phyloP scores from a whole-genome alignment of 92 coral and sea anemone genomes.

The Bergia puertoricense region DNA sequence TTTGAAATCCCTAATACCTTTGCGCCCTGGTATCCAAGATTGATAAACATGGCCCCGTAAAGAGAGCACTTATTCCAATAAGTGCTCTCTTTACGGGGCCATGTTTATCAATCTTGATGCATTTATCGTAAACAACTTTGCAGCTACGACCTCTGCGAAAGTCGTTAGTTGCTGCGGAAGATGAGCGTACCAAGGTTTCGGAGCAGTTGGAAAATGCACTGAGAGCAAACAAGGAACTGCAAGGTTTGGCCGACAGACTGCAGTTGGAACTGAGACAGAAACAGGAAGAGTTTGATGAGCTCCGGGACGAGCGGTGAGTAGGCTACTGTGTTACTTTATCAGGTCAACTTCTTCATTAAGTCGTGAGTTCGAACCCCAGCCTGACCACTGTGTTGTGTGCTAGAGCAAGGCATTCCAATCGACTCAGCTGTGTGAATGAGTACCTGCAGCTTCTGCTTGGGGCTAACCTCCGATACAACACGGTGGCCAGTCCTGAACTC shows the following conservation, averaged over 20 bases:
- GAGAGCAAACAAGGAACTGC: slow-evolving; percentile 78
- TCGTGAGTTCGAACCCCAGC: too few species aligned
- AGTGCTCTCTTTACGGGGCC: too few species aligned
- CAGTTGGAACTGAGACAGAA: slow-evolving; percentile 79
- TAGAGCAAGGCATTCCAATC: too few species aligned
- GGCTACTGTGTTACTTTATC: background rate
- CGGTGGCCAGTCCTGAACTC: too few species aligned
- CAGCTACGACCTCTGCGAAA: slow-evolving; percentile 80
- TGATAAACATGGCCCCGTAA: too few species aligned
- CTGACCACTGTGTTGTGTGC: background rate
- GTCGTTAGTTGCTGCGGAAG: slow-evolving; percentile 72
- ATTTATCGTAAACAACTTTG: background rate
- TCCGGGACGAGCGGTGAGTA: slow-evolving; percentile 65
- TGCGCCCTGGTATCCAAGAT: too few species aligned
- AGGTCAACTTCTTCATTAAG: background rate
- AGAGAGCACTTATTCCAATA: too few species aligned
- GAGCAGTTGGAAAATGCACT: slow-evolving; percentile 76
- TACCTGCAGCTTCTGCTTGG: too few species aligned
- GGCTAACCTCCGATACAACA: too few species aligned
- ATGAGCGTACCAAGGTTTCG: slow-evolving; percentile 67
- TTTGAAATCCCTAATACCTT: too few species aligned
- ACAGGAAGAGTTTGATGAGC: slow-evolving; percentile 70
- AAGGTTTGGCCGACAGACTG: slow-evolving; percentile 71
- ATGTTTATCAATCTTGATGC: too few species aligned
- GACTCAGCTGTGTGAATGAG: too few species aligned